These are phyloP conservation scores for Octomys mimax DNA, from an alignment of 2,797 vertebrate genomes.

Conservation along the genomic window DNA sequence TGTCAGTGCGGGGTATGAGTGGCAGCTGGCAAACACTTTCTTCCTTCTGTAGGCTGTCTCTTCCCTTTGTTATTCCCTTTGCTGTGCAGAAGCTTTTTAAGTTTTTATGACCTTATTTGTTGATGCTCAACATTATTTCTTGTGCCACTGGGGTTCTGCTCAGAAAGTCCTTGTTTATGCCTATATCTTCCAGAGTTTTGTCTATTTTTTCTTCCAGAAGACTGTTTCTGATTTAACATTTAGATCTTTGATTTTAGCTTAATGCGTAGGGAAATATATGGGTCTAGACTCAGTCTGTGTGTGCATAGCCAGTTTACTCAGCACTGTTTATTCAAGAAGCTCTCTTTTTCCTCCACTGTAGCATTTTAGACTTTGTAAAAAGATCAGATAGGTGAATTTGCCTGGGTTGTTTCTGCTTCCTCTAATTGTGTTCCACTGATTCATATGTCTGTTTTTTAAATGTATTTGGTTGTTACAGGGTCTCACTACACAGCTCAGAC, in stretches of 20 bases:
- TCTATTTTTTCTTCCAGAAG: neutral
- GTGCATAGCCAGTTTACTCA: neutral
- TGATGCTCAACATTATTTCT: neutral
- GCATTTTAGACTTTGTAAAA: neutral
- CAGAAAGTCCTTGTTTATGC: neutral
- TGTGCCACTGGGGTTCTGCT: neutral
- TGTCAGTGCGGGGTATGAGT: neutral
- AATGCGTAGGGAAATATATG: neutral
- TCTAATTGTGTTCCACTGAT: neutral
- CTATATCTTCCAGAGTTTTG: neutral
- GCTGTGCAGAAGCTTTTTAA: neutral
- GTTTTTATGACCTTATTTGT: neutral
- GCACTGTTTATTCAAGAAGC: neutral
- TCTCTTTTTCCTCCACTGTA: neutral
- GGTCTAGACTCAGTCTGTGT: neutral
- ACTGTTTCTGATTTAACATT: neutral
- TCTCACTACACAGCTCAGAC: too few species aligned
- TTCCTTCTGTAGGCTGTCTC: neutral
- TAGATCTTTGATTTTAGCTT: neutral
- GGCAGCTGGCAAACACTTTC: neutral
- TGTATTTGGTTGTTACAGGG: too few species aligned
- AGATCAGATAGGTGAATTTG: neutral
- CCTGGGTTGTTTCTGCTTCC: neutral
- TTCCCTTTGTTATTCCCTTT: neutral
- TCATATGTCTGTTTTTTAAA: neutral